Percentiles rank a stretch among this genome's conserved stretches.
phyloP scores from a whole-genome alignment of 2,113 vertebrate genomes.

The Pycnonotus jocosus region DNA sequence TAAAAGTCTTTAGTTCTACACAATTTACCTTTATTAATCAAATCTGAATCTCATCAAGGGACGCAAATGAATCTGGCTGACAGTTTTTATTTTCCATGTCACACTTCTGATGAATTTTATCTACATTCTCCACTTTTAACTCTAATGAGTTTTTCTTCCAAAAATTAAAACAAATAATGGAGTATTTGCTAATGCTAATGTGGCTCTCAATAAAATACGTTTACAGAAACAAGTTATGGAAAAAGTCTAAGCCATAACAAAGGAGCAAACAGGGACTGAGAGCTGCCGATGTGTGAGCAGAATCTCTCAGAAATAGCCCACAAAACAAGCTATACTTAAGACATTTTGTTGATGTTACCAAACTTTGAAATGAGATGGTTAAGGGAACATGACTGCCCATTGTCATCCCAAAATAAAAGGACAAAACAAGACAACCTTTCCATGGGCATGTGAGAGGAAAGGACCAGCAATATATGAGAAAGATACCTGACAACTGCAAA shows the following conservation, averaged over 20 bases:
- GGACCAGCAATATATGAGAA: neutral
- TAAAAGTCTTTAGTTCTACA: neutral
- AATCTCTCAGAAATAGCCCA: neutral
- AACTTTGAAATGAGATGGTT: neutral
- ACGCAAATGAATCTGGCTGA: neutral
- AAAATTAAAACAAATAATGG: neutral
- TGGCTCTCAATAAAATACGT: neutral
- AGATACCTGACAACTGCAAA: neutral
- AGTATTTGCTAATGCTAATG: accelerated
- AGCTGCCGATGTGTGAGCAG: accelerated
- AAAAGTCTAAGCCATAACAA: neutral
- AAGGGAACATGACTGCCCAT: neutral
- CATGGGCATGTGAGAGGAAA: neutral
- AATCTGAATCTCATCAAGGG: neutral
- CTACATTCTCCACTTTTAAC: neutral
- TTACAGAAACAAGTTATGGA: neutral
- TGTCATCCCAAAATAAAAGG: neutral
- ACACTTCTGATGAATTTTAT: neutral
- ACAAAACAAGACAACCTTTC: neutral
- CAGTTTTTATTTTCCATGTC: neutral
- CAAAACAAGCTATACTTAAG: neutral
- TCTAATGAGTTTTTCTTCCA: neutral
- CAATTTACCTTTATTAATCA: neutral
- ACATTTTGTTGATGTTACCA: neutral
- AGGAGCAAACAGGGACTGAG: neutral